Percentiles rank a stretch among this genome's conserved stretches.
These are phyloP conservation scores for Oncorhynchus kisutch DNA, from an alignment of 2,113 vertebrate species.

Conservation along the genomic window DNA sequence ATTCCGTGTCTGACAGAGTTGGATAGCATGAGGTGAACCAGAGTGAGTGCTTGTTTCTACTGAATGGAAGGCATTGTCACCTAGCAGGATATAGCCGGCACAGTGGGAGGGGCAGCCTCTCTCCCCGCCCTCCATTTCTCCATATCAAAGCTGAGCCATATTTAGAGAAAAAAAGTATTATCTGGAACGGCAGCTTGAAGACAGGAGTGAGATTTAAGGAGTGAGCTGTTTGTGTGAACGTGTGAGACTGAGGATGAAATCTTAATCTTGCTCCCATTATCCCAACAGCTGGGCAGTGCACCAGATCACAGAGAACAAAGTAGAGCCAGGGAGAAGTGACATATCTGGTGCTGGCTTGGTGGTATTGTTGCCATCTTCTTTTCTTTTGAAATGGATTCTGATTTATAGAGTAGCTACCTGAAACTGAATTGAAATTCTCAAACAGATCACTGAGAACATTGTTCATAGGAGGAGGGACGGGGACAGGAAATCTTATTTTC, in stretches of 20 bases:
- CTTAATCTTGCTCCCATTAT: conserved; percentile 44
- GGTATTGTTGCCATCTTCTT: conserved; percentile 39
- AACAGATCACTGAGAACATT: background rate
- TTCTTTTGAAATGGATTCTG: conserved; percentile 22
- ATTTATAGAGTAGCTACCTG: conserved; percentile 27
- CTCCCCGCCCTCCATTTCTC: conserved; percentile 2
- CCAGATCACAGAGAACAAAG: conserved; percentile 28
- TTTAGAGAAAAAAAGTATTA: conserved; percentile 10
- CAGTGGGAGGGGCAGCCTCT: background rate
- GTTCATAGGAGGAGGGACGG: background rate
- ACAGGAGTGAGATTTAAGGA: conserved; percentile 18
- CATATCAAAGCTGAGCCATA: conserved; percentile 34
- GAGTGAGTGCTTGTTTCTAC: background rate
- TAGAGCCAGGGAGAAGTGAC: conserved; percentile 29
- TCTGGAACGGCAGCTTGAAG: conserved; percentile 19
- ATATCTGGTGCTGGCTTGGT: conserved; percentile 31
- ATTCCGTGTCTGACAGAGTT: background rate
- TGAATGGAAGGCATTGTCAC: conserved; percentile 15
- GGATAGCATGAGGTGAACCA: background rate
- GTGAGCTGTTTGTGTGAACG: conserved; percentile 24
- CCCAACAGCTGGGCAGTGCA: conserved; percentile 34
- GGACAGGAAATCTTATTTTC: background rate
- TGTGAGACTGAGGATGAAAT: conserved; percentile 37
- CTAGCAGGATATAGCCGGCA: background rate
- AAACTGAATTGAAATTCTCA: conserved; percentile 34